phyloP scores from a whole-genome alignment of 1,140 invertebrate species.

The Drosophila parvula region DNA sequence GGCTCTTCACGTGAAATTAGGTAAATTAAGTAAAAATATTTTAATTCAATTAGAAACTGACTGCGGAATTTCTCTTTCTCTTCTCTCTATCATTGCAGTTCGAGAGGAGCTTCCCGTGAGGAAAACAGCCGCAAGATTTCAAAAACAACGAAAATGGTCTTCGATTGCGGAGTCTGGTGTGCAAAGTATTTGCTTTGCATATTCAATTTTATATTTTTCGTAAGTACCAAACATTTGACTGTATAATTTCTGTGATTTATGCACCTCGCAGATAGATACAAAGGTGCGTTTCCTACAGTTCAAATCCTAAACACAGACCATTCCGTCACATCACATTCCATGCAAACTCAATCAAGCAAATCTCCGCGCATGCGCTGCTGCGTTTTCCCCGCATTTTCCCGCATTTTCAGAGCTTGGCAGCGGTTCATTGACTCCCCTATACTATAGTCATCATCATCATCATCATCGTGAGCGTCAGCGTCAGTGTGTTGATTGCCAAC shows the following conservation, averaged over 20 bases:
- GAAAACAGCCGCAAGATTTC: slow-evolving; percentile 76
- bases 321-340: slow-evolving; percentile 34
- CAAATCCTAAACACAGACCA: background rate
- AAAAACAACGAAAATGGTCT: slow-evolving; percentile 84
- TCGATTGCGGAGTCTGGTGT: slow-evolving; percentile 86
- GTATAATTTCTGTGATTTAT: slow-evolving; percentile 13
- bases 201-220: slow-evolving; percentile 91
- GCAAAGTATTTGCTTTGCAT: slow-evolving; percentile 90
- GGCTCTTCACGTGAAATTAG: slow-evolving; percentile 60
- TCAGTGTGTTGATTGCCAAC: slow-evolving; percentile 31
- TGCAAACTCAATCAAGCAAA: slow-evolving; percentile 76
- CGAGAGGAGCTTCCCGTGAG: slow-evolving; percentile 22
- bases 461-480: slow-evolving; percentile 29
- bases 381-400: slow-evolving; percentile 67
- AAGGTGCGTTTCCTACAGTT: slow-evolving; percentile 12
- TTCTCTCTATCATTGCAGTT: slow-evolving; percentile 50
- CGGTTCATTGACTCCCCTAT: slow-evolving; percentile 68
- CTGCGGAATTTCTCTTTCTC: slow-evolving; percentile 27
- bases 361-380: slow-evolving; percentile 78
- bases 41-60: slow-evolving; percentile 57
- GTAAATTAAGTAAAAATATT: slow-evolving; percentile 53
- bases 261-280: slow-evolving; percentile 2
- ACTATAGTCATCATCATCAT: slow-evolving; percentile 50
- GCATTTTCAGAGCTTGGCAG: slow-evolving; percentile 31
- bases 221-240: slow-evolving; percentile 85